Conservation (phyloP, 2,797 vertebrate species). For the Vespertilio murinus region DNA sequence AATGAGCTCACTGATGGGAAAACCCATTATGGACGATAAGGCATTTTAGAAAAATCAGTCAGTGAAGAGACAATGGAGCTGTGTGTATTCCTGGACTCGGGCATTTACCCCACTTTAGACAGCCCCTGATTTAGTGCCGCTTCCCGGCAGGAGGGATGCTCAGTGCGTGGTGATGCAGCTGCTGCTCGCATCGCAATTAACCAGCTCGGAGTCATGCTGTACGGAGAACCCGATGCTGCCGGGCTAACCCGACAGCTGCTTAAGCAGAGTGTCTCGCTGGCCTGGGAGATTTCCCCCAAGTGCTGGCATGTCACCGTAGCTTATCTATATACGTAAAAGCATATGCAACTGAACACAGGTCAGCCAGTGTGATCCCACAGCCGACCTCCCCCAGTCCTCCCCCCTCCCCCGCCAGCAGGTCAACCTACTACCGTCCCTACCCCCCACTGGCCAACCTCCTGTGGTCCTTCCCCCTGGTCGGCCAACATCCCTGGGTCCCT, state of each 20-base stretch:
- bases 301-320: not conserved
- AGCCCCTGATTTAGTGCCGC: fast-evolving
- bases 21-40: not conserved
- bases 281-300: not conserved
- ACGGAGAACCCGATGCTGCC: fast-evolving
- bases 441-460: no score
- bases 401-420: no score
- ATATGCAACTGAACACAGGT: no score
- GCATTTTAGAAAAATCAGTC: not conserved
- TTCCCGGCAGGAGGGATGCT: not conserved
- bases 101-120: not conserved
- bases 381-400: no score
- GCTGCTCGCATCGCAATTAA: no score
- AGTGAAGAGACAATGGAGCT: not conserved
- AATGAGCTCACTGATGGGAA: not conserved
- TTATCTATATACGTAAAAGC: not conserved
- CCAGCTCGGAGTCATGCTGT: no score
- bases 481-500: no score
- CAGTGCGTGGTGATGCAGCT: fast-evolving
- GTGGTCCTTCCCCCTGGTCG: no score
- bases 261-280: not conserved
- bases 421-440: no score
- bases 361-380: no score
- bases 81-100: fast-evolving
- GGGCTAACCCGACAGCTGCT: not conserved